Base-by-base conservation (phyloP, 2,888 invertebrate genomes). In the Chloroclysta siterata region DNA sequence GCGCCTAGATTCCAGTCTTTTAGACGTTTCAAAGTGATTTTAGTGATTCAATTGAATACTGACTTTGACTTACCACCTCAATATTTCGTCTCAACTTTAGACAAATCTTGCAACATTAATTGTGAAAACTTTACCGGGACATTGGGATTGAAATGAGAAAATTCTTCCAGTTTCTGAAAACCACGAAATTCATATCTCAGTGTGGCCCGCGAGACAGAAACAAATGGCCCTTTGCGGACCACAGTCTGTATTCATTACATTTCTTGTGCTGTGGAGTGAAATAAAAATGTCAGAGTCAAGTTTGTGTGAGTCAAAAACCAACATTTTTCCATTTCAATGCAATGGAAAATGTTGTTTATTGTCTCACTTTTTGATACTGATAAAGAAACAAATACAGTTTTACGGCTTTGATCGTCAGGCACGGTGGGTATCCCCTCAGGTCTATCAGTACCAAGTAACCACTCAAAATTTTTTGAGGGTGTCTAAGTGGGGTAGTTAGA, bases 111-210 rank as follows among this genome's bases (percentile, higher is more conserved):
- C 17, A 46, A 17, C 46, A 46, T 46, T 46, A 46, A 46, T 17
- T 46, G 17, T 46, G 46, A 46, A 28, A 28, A 48, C n/a, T 33
- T 51, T 36, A 36, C 33, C 47, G 47, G 22, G 22, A 47, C 11
- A 10, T 14, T 33, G 36, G 33, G 29, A 50, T 36, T 51, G 15
- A 36, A 51, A 51, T 36, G 51, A 51, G 33, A 15, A 47, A 50
- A 33, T 51, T 14, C 29, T 36, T 33, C 15, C 15, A 51, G 14
- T 36, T 36, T 51, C 29, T 51, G 51, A 11, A 36, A 47, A 47
- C 60, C 48, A 29, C 42, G 50, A 42, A 54, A 47, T 60, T 54
- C 54, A 54, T 60, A 60, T 54, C 54, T 54, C 54, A 52, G 33
- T 7, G 22, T 33, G 42, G 41, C 48, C 48, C 46, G 39, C 33